A percentile compares a stretch with the other conserved stretches of the same genome.
These are phyloP conservation scores for Epinephelus lanceolatus DNA, from an alignment of 2,113 vertebrate genomes.

Conservation along the genomic window DNA sequence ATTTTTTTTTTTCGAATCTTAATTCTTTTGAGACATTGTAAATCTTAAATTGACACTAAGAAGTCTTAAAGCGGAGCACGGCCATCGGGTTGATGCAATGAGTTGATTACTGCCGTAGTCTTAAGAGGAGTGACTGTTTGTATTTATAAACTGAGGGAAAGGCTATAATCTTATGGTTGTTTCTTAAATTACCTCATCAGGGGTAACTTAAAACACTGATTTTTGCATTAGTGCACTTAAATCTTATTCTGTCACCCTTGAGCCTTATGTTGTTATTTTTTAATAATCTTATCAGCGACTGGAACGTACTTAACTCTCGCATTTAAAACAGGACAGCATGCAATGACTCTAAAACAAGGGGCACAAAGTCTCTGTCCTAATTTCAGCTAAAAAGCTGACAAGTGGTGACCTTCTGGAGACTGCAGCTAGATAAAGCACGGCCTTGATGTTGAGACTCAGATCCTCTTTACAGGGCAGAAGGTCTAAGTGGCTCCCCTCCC, in stretches of 20 bases:
- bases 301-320: slow-evolving; percentile 44
- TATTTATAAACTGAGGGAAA: slow-evolving; percentile 50
- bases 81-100: slow-evolving; percentile 71
- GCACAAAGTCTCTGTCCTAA: slow-evolving; percentile 41
- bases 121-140: slow-evolving; percentile 74
- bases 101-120: slow-evolving; percentile 79
- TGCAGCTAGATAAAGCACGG: slow-evolving; percentile 69
- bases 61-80: slow-evolving; percentile 85
- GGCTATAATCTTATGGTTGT: slow-evolving; percentile 45
- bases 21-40: slow-evolving; percentile 83
- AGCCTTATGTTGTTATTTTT: slow-evolving; percentile 46
- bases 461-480: slow-evolving; percentile 75
- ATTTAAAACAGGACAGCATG: slow-evolving; percentile 46
- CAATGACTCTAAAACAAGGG: slow-evolving; percentile 36
- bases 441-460: slow-evolving; percentile 75
- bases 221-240: slow-evolving; percentile 62
- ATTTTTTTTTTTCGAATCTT: slow-evolving; percentile 68
- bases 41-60: slow-evolving; percentile 85
- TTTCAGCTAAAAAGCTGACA: slow-evolving; percentile 57
- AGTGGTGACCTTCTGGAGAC: slow-evolving; percentile 64
- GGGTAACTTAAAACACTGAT: slow-evolving; percentile 30
- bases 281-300: slow-evolving; percentile 48
- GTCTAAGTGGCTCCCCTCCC: slow-evolving; percentile 78
- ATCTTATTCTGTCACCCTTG: slow-evolving; percentile 41
- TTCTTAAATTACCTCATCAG: slow-evolving; percentile 42